Conservation (phyloP, 2,888 invertebrate species). For the Nudaria mundana region DNA sequence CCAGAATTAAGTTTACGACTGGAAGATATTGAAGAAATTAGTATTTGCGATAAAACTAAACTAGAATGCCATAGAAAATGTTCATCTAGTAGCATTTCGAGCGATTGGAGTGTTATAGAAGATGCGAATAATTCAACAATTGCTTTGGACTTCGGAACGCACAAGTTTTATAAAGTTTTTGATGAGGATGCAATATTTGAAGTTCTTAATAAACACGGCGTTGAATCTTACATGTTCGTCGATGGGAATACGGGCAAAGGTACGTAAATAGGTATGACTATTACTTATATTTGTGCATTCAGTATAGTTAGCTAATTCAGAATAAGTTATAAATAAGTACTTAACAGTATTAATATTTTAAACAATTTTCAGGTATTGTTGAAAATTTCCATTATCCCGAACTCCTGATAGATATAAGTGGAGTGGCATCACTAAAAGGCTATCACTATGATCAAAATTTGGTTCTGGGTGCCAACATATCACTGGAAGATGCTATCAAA, state of each 20-base stretch:
- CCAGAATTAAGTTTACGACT: slow-evolving; percentile 71
- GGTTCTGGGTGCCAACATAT: slow-evolving; percentile 80
- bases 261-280: too few relatives aligned
- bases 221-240: slow-evolving; percentile 79
- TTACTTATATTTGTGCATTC: too few relatives aligned
- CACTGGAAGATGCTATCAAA: slow-evolving; percentile 78
- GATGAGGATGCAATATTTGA: slow-evolving; percentile 70
- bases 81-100: slow-evolving; percentile 42
- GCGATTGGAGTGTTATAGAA: slow-evolving; percentile 54
- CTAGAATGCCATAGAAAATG: slow-evolving; percentile 49
- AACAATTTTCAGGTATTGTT: slow-evolving; percentile 53
- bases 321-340: too few relatives aligned
- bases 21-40: slow-evolving; percentile 70
- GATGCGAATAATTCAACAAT: slow-evolving; percentile 46
- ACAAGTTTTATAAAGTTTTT: slow-evolving; percentile 73
- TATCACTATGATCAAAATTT: slow-evolving; percentile 59
- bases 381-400: slow-evolving; percentile 53
- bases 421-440: slow-evolving; percentile 51
- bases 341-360: too few relatives aligned
- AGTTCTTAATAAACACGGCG: slow-evolving; percentile 59
- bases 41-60: slow-evolving; percentile 40
- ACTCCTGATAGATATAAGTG: slow-evolving; percentile 61
- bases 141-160: slow-evolving; percentile 69
- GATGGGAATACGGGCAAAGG: slow-evolving; percentile 88
- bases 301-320: too few relatives aligned